Percentiles rank a stretch among this genome's conserved stretches.
phyloP scores from a whole-genome alignment of 2,113 vertebrate species.

The Capreolus pygargus region DNA sequence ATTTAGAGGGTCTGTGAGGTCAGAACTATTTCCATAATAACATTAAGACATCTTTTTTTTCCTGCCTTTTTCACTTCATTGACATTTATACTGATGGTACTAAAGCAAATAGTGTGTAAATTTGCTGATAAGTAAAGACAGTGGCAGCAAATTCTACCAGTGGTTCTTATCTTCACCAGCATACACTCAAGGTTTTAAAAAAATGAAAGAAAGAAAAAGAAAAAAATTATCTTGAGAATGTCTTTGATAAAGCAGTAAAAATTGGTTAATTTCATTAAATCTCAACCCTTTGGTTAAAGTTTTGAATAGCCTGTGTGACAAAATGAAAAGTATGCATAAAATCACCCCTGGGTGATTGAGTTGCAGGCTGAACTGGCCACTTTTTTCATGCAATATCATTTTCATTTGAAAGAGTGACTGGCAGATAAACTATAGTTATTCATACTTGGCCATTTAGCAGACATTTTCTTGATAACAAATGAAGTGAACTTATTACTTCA shows the following conservation, averaged over 20 bases:
- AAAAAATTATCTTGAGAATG: background rate
- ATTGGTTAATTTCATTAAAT: background rate
- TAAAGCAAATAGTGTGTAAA: background rate
- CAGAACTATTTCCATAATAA: background rate
- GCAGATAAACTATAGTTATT: background rate
- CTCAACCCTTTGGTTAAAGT: background rate
- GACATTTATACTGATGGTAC: background rate
- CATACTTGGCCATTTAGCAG: background rate
- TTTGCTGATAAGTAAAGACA: background rate
- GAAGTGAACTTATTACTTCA: background rate
- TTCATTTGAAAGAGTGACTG: background rate
- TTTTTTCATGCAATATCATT: background rate
- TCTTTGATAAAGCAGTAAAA: background rate
- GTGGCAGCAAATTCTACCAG: background rate
- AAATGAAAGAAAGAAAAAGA: background rate
- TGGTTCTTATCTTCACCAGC: background rate
- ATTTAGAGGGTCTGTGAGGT: background rate
- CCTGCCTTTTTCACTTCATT: background rate
- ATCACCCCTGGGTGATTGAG: background rate
- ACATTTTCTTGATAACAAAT: constrained; percentile 9
- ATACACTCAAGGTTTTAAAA: background rate
- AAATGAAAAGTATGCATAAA: background rate
- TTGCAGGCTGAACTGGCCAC: background rate
- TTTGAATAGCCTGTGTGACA: background rate
- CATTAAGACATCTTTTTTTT: background rate